phyloP scores from a whole-genome alignment of 2,113 vertebrate species.

The Acanthisitta chloris region DNA sequence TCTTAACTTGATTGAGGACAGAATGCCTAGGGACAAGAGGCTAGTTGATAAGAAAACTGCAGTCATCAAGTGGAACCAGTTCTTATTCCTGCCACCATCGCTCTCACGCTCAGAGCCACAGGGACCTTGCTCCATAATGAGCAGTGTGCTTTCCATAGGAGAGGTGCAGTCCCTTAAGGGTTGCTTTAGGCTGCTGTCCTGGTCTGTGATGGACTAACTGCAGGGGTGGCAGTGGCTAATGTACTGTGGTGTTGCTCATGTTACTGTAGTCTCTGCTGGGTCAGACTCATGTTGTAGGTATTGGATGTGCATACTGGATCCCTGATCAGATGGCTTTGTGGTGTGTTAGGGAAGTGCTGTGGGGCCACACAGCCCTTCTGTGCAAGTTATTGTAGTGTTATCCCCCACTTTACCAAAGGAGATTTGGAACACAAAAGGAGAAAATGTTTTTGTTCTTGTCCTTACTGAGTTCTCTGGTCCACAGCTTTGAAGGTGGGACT shows the following conservation, averaged over 20 bases:
- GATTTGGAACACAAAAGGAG: not conserved
- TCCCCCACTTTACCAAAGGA: not conserved
- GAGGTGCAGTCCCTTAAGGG: not conserved
- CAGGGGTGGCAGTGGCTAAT: not conserved
- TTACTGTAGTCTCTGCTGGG: not conserved
- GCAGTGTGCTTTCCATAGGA: not conserved
- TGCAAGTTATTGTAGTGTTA: not conserved
- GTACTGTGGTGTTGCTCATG: not conserved
- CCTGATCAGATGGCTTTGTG: not conserved
- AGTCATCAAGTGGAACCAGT: not conserved
- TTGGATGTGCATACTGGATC: not conserved
- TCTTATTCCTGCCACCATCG: not conserved
- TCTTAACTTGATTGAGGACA: not conserved
- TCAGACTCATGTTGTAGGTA: not conserved
- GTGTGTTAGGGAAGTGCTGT: not conserved
- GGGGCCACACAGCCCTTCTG: not conserved
- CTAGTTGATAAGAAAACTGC: not conserved
- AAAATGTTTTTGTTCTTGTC: not conserved
- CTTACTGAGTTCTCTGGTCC: not conserved
- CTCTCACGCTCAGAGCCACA: not conserved
- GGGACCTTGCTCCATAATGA: fast-evolving
- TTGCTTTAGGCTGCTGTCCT: not conserved
- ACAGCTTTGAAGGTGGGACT: not conserved
- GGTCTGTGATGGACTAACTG: not conserved
- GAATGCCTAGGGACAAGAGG: not conserved